Evolutionary conservation across 1,140 invertebrate genomes (phyloP).

Genomic region (Solenopsis invicta): DNA sequence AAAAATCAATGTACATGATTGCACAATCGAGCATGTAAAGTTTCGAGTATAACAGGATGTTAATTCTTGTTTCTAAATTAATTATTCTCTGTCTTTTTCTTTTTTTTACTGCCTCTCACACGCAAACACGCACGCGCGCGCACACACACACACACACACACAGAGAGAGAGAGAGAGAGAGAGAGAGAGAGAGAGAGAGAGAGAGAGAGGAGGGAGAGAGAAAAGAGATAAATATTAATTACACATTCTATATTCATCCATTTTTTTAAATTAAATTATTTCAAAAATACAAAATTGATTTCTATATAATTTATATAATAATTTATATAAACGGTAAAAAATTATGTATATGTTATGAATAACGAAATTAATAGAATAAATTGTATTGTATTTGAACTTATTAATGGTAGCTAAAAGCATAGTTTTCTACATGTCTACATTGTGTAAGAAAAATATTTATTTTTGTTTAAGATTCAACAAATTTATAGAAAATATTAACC

Average conservation of each 20-base stretch:
- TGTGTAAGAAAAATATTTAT: neutral
- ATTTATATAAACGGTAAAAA: neutral
- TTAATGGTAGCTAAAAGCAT: neutral
- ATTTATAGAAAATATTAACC: no score
- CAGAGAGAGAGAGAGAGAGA: neutral
- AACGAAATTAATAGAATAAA: neutral
- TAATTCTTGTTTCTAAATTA: neutral
- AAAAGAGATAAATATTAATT: neutral
- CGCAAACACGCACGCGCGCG: no score
- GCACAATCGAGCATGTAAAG: neutral
- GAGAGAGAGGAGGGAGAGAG: neutral
- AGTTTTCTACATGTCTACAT: neutral
- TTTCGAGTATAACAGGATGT: neutral
- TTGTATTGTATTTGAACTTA: neutral
- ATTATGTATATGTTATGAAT: neutral
- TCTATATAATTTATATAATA: neutral
- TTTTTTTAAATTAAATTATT: neutral
- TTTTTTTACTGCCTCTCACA: neutral
- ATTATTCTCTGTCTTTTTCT: neutral
- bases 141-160: no score
- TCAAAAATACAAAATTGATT: neutral
- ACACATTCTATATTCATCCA: neutral
- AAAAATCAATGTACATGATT: neutral
- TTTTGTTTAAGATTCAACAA: no score
- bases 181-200: no score